Conservation (phyloP, 2,113 vertebrate species). For the Dendropsophus ebraccatus region DNA sequence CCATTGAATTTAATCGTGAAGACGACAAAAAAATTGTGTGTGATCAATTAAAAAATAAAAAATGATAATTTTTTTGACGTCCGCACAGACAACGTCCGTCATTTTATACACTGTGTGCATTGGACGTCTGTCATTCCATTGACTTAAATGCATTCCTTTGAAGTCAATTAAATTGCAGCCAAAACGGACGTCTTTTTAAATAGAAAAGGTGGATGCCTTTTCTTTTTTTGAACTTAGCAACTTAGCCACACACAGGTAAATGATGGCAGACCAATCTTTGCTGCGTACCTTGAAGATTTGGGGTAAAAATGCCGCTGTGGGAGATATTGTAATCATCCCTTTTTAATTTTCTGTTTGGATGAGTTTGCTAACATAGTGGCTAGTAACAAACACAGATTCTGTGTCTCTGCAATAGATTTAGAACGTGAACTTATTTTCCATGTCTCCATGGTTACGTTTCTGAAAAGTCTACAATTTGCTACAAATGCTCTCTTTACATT, state of each 20-base stretch:
- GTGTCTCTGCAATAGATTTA: background rate
- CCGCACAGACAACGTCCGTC: too few species aligned
- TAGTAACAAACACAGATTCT: background rate
- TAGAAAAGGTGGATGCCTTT: too few species aligned
- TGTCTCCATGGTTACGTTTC: background rate
- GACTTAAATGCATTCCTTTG: too few species aligned
- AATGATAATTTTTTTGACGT: too few species aligned
- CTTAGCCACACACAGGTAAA: background rate
- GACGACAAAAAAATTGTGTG: too few species aligned
- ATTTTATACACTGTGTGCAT: too few species aligned
- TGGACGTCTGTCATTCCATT: too few species aligned
- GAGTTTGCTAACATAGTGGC: background rate
- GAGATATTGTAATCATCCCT: too few species aligned
- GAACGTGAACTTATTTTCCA: background rate
- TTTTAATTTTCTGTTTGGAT: background rate
- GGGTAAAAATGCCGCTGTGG: background rate
- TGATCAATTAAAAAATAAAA: too few species aligned
- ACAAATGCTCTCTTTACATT: background rate
- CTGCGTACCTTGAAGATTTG: background rate
- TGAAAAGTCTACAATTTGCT: background rate
- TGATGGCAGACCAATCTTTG: background rate
- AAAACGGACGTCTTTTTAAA: too few species aligned
- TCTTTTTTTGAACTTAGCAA: background rate
- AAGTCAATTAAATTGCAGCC: too few species aligned
- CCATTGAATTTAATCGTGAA: too few species aligned